phyloP scores from a whole-genome alignment of 2,888 invertebrate species.

The Metacarcinus magister region DNA sequence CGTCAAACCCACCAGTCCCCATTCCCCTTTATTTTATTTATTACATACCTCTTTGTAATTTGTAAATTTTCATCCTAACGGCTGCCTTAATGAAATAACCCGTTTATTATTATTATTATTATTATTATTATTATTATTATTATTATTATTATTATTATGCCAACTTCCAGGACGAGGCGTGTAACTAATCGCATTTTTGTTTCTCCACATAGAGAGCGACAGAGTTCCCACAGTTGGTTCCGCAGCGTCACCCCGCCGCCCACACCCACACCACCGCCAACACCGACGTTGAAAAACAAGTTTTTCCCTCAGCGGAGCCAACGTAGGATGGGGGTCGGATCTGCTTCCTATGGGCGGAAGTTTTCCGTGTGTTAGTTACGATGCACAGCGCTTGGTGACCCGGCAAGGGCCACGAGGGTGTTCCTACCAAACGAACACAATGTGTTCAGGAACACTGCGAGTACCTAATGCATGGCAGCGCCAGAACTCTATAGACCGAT shows the following conservation, averaged over 20 bases:
- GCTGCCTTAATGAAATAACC: too few species aligned
- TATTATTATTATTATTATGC: too few species aligned
- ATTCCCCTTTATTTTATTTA: too few species aligned
- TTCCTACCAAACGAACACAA: not conserved
- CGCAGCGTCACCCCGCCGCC: slow-evolving; percentile 63
- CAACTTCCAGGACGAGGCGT: too few species aligned
- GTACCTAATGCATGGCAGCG: not conserved
- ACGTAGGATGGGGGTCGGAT: not conserved
- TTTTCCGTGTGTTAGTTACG: slow-evolving; percentile 8
- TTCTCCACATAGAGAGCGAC: slow-evolving; percentile 59
- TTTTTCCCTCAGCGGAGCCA: slow-evolving; percentile 59
- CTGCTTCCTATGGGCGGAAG: not conserved
- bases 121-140: too few species aligned
- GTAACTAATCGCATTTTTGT: not conserved
- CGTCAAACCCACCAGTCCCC: too few species aligned
- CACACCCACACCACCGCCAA: slow-evolving; percentile 52
- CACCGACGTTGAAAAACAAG: slow-evolving; percentile 32
- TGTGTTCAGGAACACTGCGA: not conserved
- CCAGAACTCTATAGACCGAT: not conserved
- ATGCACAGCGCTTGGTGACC: slow-evolving; percentile 10
- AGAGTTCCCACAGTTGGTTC: slow-evolving; percentile 51
- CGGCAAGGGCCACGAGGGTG: slow-evolving; percentile 22
- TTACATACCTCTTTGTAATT: too few species aligned
- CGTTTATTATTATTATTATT: too few species aligned
- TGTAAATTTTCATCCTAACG: too few species aligned